Conservation (phyloP, 2,113 vertebrate species). For the Xiphophorus maculatus region DNA sequence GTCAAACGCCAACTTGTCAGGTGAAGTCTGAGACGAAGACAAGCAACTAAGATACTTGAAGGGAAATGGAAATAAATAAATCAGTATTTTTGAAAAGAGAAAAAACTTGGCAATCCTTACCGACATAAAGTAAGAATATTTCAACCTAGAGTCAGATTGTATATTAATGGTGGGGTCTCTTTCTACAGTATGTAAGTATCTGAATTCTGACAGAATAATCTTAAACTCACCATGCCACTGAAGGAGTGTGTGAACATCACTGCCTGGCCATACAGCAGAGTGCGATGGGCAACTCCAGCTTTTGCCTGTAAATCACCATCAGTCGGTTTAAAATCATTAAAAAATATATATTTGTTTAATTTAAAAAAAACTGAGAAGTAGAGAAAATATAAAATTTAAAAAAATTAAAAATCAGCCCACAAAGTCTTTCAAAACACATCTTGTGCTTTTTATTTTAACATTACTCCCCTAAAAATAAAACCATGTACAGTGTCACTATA, state of each 20-base stretch:
- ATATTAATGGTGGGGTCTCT: neutral
- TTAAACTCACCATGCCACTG: slow-evolving; percentile 88
- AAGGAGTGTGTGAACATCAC: slow-evolving; percentile 91
- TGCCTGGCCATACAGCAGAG: slow-evolving; percentile 92
- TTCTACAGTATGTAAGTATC: neutral
- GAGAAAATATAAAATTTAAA: too few species aligned
- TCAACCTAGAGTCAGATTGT: neutral
- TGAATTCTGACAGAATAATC: neutral
- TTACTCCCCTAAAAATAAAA: neutral
- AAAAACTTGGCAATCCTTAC: neutral
- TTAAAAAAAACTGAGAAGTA: too few species aligned
- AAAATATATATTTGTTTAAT: too few species aligned
- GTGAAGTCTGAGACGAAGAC: slow-evolving; percentile 88
- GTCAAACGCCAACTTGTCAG: slow-evolving; percentile 94
- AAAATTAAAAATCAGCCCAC: too few species aligned
- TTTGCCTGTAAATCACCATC: slow-evolving; percentile 76
- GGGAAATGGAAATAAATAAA: slow-evolving; percentile 1
- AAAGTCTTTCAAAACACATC: too few species aligned
- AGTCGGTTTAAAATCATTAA: neutral
- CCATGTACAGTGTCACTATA: neutral
- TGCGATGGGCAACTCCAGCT: slow-evolving; percentile 87
- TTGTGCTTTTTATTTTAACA: too few species aligned
- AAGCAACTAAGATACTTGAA: slow-evolving; percentile 91
- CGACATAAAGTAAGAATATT: neutral
- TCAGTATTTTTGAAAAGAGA: neutral